A percentile compares a stretch with the other conserved stretches of the same genome.
phyloP scores from a whole-genome alignment of 2,888 invertebrate species.

The Leptinotarsa rubiginosa region DNA sequence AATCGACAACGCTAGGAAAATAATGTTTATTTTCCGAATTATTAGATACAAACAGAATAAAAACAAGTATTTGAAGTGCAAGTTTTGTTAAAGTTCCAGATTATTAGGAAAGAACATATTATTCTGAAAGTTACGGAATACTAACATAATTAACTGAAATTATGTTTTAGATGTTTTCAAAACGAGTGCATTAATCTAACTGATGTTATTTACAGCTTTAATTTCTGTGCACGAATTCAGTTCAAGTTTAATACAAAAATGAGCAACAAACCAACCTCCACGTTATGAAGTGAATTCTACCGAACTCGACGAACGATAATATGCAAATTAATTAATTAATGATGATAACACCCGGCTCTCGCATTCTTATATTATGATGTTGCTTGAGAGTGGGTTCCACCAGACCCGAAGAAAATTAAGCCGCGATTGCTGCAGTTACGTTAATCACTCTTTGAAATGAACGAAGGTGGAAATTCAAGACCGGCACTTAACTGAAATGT shows the following conservation, averaged over 20 bases:
- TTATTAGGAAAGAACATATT: no score
- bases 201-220: not conserved
- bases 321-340: constrained; percentile 1
- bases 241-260: no score
- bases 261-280: no score
- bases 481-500: not conserved
- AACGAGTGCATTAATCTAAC: not conserved
- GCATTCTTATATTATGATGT: not conserved
- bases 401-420: not conserved
- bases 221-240: no score
- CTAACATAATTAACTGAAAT: not conserved
- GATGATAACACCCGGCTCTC: not conserved
- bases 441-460: not conserved
- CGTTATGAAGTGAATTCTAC: no score
- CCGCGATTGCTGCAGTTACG: not conserved
- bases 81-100: no score
- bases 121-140: no score
- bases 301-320: not conserved
- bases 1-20: no score
- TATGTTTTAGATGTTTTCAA: not conserved
- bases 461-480: not conserved
- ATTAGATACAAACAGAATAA: no score
- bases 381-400: not conserved
- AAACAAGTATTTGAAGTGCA: no score
- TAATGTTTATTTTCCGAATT: no score